These are phyloP conservation scores for Tribolium madens DNA, from an alignment of 1,140 invertebrate species.

Conservation along the genomic window DNA sequence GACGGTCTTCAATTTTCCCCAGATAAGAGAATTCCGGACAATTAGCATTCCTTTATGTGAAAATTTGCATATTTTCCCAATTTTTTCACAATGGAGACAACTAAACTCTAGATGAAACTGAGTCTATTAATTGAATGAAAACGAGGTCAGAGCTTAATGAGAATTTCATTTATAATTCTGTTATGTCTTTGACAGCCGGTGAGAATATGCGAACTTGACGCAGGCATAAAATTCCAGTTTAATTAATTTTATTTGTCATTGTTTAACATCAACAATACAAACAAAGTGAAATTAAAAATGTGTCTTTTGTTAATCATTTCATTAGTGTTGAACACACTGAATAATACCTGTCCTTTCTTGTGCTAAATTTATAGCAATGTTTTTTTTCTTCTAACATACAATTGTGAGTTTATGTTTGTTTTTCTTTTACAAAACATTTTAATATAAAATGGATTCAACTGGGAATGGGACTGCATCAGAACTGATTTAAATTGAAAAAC, in stretches of 20 bases:
- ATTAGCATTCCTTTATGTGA: slow-evolving; percentile 21
- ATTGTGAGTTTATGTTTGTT: not conserved
- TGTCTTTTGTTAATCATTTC: not conserved
- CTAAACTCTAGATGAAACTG: not conserved
- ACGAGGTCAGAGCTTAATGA: not conserved
- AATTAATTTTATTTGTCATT: slow-evolving; percentile 17
- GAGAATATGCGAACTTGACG: not conserved
- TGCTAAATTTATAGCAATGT: not conserved
- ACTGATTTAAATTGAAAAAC: too few relatives aligned
- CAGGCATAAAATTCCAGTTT: not conserved
- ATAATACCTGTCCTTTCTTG: not conserved
- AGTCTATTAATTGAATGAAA: not conserved
- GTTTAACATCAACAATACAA: not conserved
- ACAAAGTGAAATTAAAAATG: not conserved
- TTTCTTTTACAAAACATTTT: not conserved
- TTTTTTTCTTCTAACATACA: not conserved
- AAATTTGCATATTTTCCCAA: slow-evolving; percentile 12
- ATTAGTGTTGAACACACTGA: not conserved
- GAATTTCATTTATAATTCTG: not conserved
- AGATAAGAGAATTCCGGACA: slow-evolving; percentile 10
- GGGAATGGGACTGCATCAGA: too few relatives aligned
- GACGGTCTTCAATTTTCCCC: slow-evolving; percentile 20
- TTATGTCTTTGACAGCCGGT: not conserved
- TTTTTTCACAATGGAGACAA: slow-evolving; percentile 1
- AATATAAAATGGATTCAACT: not conserved